phyloP scores from a whole-genome alignment of 1,140 invertebrate species.

The Hypsibius dujardini region DNA sequence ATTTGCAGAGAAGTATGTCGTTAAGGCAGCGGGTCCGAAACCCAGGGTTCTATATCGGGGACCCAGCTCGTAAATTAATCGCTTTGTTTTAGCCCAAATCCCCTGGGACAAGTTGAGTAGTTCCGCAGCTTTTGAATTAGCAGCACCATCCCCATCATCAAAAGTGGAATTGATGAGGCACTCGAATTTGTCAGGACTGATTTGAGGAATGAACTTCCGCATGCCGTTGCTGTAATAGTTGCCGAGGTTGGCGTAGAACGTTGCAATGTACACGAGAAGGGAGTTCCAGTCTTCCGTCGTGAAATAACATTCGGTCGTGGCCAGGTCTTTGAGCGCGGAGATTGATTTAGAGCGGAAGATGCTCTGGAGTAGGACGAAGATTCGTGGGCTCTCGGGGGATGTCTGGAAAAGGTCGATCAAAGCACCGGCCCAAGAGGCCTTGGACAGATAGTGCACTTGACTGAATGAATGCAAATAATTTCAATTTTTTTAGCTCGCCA shows the following conservation, averaged over 20 bases:
- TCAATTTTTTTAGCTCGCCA: no score
- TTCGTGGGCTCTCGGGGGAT: neutral
- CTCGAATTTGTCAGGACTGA: constrained; percentile 37
- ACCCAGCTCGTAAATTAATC: constrained; percentile 48
- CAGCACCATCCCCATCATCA: neutral
- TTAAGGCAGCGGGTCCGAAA: constrained; percentile 45
- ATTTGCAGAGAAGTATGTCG: constrained; percentile 79
- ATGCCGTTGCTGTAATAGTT: constrained; percentile 91
- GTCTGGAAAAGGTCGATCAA: neutral
- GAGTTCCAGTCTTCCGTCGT: neutral
- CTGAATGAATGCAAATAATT: neutral
- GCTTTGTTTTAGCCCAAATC: constrained; percentile 45
- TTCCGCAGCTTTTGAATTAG: neutral
- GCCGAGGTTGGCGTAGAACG: constrained; percentile 62
- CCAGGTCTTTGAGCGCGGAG: neutral
- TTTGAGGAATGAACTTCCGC: constrained; percentile 72
- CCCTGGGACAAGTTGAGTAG: neutral
- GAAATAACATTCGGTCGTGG: neutral
- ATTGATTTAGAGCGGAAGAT: neutral
- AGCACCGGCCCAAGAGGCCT: neutral
- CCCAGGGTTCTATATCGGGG: constrained; percentile 26
- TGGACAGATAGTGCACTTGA: neutral
- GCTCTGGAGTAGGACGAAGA: neutral
- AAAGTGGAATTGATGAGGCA: neutral
- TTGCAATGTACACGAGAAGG: constrained; percentile 27